These are phyloP conservation scores for Heloderma charlesbogerti DNA, from an alignment of 2,113 vertebrate genomes.

Conservation along the genomic window DNA sequence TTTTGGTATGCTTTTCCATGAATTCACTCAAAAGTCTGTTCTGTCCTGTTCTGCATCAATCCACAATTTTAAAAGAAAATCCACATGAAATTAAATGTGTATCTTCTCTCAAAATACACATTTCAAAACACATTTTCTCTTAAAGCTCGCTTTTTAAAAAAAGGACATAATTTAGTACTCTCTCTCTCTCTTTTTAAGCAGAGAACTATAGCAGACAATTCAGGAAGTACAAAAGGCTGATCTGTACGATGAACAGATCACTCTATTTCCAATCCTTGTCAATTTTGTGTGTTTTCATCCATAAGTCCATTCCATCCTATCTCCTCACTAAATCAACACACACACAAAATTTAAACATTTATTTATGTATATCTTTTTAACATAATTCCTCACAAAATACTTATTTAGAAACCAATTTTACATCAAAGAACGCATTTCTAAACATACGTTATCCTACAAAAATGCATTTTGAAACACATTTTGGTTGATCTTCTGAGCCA, in stretches of 20 bases:
- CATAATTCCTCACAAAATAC: not conserved
- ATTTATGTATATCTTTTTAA: not conserved
- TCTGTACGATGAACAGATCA: not conserved
- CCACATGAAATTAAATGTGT: not conserved
- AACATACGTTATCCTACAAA: not conserved
- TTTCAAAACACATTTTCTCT: not conserved
- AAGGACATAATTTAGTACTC: not conserved
- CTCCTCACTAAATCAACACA: not conserved
- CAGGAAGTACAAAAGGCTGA: not conserved
- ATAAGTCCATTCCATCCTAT: not conserved
- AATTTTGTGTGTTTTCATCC: not conserved
- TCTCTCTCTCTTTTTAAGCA: not conserved
- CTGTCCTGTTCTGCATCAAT: not conserved
- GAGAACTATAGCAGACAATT: not conserved
- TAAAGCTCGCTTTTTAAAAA: not conserved
- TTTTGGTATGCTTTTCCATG: not conserved
- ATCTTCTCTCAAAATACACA: not conserved
- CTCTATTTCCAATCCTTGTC: not conserved
- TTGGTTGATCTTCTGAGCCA: not conserved
- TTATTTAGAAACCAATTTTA: not conserved
- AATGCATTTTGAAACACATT: not conserved
- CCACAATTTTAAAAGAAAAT: not conserved
- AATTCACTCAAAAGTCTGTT: not conserved
- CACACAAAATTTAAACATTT: not conserved
- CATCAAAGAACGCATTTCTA: not conserved